phyloP scores from a whole-genome alignment of 2,113 vertebrate genomes.

The Erythrocebus patas region DNA sequence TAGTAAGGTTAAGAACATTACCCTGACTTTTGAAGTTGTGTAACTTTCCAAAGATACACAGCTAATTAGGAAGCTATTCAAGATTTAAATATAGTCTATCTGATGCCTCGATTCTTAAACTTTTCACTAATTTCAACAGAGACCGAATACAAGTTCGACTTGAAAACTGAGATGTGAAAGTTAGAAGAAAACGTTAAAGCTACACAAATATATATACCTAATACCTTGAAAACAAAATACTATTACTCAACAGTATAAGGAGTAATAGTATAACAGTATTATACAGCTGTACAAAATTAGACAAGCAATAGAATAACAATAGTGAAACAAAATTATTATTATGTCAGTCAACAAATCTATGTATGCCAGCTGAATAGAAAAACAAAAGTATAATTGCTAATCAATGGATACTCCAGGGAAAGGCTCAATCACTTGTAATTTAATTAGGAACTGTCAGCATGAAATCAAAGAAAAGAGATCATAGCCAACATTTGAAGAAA shows the following conservation, averaged over 20 bases:
- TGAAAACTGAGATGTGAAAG: not conserved
- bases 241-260: not conserved
- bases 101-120: not conserved
- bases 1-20: not conserved
- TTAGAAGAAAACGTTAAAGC: not conserved
- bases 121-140: not conserved
- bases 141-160: not conserved
- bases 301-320: not conserved
- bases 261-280: not conserved
- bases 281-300: not conserved
- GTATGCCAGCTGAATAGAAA: not conserved
- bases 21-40: not conserved
- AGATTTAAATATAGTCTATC: not conserved
- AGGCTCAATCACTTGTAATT: slow-evolving; percentile 44
- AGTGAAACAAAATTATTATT: not conserved
- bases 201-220: not conserved
- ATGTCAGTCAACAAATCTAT: slow-evolving; percentile 11
- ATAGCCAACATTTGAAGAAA: not conserved
- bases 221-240: not conserved
- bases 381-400: not conserved
- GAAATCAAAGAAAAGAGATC: slow-evolving; percentile 52
- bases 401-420: not conserved
- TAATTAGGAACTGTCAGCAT: slow-evolving; percentile 53
- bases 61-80: not conserved
- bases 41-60: not conserved